A percentile compares a stretch with the other conserved stretches of the same genome.
Evolutionary conservation across 2,888 invertebrate genomes (phyloP).

Genomic region (Caenorhabditis becei): DNA sequence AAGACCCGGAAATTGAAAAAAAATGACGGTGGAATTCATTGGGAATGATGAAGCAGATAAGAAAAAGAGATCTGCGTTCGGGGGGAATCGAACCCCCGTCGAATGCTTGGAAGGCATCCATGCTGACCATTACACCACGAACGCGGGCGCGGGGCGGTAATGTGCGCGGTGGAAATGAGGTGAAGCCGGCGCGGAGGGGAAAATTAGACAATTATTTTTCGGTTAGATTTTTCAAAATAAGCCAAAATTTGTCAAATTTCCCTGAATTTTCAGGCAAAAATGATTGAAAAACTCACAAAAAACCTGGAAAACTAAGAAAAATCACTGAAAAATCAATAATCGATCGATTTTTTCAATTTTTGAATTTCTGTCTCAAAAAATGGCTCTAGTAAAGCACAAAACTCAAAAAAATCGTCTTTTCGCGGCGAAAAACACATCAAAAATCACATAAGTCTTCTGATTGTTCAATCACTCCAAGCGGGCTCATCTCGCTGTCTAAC

Average conservation of each 20-base stretch:
- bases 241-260: not conserved
- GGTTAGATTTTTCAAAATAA: not conserved
- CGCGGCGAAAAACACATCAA: slow-evolving; percentile 47
- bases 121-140: slow-evolving; percentile 74
- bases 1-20: not conserved
- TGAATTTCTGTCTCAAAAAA: too few relatives aligned
- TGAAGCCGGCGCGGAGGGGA: not conserved
- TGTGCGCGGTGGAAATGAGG: not conserved
- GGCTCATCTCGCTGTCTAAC: slow-evolving; percentile 4
- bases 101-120: slow-evolving; percentile 74
- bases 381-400: not conserved
- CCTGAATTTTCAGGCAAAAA: not conserved
- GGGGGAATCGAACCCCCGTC: slow-evolving; percentile 72
- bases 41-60: not conserved
- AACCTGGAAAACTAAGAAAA: too few relatives aligned
- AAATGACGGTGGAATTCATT: not conserved
- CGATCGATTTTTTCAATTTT: too few relatives aligned
- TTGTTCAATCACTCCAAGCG: slow-evolving; percentile 22
- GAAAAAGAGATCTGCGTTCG: slow-evolving; percentile 64
- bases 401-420: slow-evolving; percentile 4
- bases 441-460: slow-evolving; percentile 39
- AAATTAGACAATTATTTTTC: not conserved
- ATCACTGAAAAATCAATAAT: too few relatives aligned
- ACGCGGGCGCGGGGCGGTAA: slow-evolving; percentile 38
- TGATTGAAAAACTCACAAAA: too few relatives aligned